These are phyloP conservation scores for Amblyteles armatorius DNA, from an alignment of 2,888 invertebrate species.

Conservation along the genomic window DNA sequence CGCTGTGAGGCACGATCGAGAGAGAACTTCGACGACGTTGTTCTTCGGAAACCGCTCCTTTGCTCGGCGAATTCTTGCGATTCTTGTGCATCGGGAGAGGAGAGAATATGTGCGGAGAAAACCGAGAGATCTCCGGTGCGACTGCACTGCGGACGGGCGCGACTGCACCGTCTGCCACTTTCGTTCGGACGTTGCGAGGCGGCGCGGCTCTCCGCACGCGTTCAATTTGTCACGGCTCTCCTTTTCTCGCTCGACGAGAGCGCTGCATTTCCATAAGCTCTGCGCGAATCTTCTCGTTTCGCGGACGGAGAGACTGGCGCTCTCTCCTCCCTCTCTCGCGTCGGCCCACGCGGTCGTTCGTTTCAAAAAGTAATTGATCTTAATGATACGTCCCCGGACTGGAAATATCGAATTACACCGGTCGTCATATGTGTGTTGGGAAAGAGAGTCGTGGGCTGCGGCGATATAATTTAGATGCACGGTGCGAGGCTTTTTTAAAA, in stretches of 20 bases:
- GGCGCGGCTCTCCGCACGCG: too few species aligned
- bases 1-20: conserved; percentile 5
- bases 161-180: neutral
- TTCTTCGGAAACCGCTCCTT: neutral
- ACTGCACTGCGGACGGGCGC: neutral
- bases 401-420: conserved; percentile 28
- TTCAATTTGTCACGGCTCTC: neutral
- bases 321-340: neutral
- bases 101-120: neutral
- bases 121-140: neutral
- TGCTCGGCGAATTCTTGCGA: neutral
- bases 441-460: neutral
- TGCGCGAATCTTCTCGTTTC: neutral
- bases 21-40: neutral
- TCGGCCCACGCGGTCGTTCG: conserved; percentile 39
- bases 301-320: neutral
- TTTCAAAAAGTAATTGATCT: conserved; percentile 56
- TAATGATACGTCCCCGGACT: conserved; percentile 45
- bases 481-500: conserved; percentile 1
- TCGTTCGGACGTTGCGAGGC: neutral
- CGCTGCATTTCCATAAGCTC: neutral
- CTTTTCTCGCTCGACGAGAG: neutral
- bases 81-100: neutral
- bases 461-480: neutral
- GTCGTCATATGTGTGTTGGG: neutral